A percentile compares a stretch with the other conserved stretches of the same genome.
These are phyloP conservation scores for Stratiolaelaps scimitus DNA, from an alignment of 1,140 invertebrate genomes.

Conservation along the genomic window DNA sequence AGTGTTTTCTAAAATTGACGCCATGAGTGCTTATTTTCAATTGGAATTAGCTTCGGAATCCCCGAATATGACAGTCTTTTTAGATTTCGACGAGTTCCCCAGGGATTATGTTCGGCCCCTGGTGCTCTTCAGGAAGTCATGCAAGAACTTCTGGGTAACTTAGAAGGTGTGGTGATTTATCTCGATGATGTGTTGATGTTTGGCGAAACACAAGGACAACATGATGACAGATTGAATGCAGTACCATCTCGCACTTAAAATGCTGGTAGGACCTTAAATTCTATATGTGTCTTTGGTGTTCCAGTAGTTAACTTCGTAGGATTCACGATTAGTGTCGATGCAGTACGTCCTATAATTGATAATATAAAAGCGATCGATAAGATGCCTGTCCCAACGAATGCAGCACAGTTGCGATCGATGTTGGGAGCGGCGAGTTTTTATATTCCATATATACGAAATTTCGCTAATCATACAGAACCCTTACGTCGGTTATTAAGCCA, in stretches of 20 bases:
- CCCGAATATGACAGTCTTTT: too few species aligned
- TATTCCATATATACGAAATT: neutral
- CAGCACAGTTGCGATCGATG: neutral
- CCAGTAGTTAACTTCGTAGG: conserved; percentile 26
- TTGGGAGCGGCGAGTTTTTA: too few species aligned
- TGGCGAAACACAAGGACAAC: conserved; percentile 30
- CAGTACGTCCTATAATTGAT: neutral
- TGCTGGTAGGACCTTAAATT: conserved; percentile 34
- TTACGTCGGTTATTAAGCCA: neutral
- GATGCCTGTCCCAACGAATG: neutral
- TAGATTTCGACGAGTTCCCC: conserved; percentile 33
- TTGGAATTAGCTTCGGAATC: too few species aligned
- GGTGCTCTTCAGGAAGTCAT: conserved; percentile 33
- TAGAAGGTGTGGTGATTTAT: conserved; percentile 33
- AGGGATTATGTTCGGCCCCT: conserved; percentile 34
- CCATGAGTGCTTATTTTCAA: too few species aligned
- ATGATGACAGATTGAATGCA: conserved; percentile 30
- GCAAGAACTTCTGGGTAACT: conserved; percentile 19
- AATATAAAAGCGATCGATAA: neutral
- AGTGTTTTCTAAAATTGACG: too few species aligned
- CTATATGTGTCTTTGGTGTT: conserved; percentile 30
- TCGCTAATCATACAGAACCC: neutral
- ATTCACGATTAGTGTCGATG: neutral
- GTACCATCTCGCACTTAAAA: conserved; percentile 29
- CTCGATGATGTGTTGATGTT: too few species aligned